Conservation (phyloP, 2,113 vertebrate species). For the Gnathonemus longibarbis region DNA sequence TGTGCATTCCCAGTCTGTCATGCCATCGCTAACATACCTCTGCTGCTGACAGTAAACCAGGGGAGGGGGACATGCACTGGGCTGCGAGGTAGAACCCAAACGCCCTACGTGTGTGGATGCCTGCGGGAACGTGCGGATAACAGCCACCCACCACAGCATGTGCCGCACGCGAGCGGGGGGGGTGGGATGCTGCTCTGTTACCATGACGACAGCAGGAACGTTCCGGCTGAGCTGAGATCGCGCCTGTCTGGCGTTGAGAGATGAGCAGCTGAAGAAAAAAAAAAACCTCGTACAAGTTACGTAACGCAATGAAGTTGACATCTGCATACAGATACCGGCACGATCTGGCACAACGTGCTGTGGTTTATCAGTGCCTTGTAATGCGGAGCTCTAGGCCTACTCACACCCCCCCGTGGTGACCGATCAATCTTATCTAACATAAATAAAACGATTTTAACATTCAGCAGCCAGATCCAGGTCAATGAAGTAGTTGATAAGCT, state of each 20-base stretch:
- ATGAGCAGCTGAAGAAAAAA: neutral
- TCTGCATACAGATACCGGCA: neutral
- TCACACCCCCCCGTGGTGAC: neutral
- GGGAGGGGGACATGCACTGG: neutral
- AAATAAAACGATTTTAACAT: neutral
- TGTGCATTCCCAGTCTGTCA: neutral
- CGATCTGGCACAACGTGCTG: neutral
- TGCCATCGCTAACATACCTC: neutral
- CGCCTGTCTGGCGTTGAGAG: neutral
- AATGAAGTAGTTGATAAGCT: neutral
- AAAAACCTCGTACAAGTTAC: neutral
- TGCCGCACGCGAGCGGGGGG: too few relatives aligned
- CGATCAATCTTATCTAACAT: neutral
- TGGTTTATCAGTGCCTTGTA: neutral
- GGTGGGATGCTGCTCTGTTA: neutral
- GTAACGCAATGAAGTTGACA: neutral
- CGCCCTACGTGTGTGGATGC: too few relatives aligned
- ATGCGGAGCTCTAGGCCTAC: neutral
- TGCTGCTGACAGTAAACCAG: neutral
- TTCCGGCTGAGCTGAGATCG: neutral
- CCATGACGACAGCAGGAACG: conserved; percentile 25
- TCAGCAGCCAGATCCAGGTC: neutral
- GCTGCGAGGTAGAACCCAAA: too few relatives aligned
- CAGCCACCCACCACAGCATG: neutral
- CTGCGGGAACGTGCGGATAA: too few relatives aligned